Evolutionary conservation across 2,888 invertebrate species (phyloP).

Genomic region (Diaphora mendica): DNA sequence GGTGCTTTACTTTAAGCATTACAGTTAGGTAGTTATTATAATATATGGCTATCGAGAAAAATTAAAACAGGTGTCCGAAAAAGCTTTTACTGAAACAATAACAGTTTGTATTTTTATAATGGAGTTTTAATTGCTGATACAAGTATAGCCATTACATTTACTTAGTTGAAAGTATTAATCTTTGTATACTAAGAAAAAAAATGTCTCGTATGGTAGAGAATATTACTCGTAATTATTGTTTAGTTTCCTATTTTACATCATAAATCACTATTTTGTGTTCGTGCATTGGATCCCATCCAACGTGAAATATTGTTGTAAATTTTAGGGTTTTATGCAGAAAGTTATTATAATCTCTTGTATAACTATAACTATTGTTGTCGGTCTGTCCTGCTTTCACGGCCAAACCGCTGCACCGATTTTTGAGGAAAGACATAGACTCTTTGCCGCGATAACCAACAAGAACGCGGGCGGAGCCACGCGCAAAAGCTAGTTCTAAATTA

Average conservation of each 20-base stretch:
- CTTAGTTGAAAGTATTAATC: background rate
- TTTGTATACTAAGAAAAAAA: background rate
- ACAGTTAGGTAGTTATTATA: background rate
- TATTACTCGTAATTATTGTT: background rate
- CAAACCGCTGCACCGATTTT: too few species aligned
- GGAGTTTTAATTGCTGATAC: background rate
- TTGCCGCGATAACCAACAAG: too few species aligned
- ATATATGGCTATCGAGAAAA: background rate
- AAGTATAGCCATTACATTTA: conserved; percentile 3
- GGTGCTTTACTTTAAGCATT: conserved; percentile 4
- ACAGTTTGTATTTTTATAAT: background rate
- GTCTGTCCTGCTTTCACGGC: too few species aligned
- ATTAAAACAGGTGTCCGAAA: background rate
- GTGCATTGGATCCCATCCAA: too few species aligned
- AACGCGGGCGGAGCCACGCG: too few species aligned
- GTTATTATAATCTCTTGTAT: too few species aligned
- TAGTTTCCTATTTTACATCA: background rate
- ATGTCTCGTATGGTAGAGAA: background rate
- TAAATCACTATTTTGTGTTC: too few species aligned
- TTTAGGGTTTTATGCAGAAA: too few species aligned
- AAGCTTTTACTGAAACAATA: background rate
- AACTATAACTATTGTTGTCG: too few species aligned
- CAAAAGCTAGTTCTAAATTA: too few species aligned
- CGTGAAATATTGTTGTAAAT: too few species aligned
- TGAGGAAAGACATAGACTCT: too few species aligned